Base-by-base conservation (phyloP, 2,797 vertebrate genomes). In the Erethizon dorsatum region DNA sequence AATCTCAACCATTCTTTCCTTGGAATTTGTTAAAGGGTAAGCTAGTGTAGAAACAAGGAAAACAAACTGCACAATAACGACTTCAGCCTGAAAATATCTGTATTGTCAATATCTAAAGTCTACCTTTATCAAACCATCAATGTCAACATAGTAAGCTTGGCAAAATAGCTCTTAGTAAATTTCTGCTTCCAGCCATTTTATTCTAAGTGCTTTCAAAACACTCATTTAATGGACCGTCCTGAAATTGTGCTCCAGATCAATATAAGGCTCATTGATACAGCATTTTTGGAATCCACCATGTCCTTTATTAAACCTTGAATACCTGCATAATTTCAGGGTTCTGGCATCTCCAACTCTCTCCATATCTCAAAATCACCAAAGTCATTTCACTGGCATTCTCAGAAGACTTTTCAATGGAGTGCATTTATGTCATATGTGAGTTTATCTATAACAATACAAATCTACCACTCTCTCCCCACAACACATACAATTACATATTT, bases 191-290 rank as follows among this genome's bases (percentile, higher is more conserved):
- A 93, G 56, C n/a, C 37, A 47, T 91, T 92, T 89, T 75, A 86
- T 61, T 63, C 18, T 97, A 97, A 94, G 96, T 95, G 73, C 90
- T 95, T 88, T 95, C 73, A 75, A 94, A 94, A 84, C 41, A 59
- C 71, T 14, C n/a, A 71, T 88, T 90, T 94, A 96, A 91, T 91
- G 79, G 56, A 20, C 37, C 67, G 89, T 96, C 61, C 73, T 92
- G 50, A 97, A 88, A 94, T 22, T 65, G 69, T 31, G 6, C 57
- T 87, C 47, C 75, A 4, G 52, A 95, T 97, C 93, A 87, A 95
- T 96, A 90, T 24, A 22, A 94, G 77, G 54, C 22, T 83, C 77
- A 91, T 17, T 93, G 95, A 85, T 71, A 73, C 0, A 67, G 52
- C 78, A 94, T 33, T 93, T 92, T 90, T 37, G 57, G 33, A 78